These are phyloP conservation scores for Temnothorax longispinosus DNA, from an alignment of 1,140 invertebrate genomes.

Conservation along the genomic window DNA sequence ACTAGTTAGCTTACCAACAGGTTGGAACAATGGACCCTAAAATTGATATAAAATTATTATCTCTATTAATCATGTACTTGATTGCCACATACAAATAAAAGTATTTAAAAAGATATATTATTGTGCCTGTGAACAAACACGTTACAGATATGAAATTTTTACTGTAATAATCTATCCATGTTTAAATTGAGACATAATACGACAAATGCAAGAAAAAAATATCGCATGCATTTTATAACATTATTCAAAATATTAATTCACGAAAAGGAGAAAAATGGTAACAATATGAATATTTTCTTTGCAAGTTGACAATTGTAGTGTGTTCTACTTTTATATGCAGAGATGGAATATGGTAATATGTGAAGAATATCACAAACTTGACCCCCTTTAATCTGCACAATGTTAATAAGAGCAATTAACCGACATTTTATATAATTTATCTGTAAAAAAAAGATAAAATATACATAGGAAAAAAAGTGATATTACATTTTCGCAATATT, in stretches of 20 bases:
- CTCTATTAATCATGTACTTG: neutral
- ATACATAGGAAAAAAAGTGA: neutral
- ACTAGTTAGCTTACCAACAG: too few relatives aligned
- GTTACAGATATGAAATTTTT: neutral
- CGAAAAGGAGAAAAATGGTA: too few relatives aligned
- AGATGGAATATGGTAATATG: too few relatives aligned
- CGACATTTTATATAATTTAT: constrained; percentile 13
- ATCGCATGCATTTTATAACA: neutral
- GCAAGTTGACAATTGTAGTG: too few relatives aligned
- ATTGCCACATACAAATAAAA: neutral
- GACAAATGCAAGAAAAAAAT: neutral
- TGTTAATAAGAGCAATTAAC: constrained; percentile 5
- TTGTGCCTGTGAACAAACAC: neutral
- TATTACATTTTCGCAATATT: neutral
- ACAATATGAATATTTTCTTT: too few relatives aligned
- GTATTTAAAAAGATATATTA: neutral
- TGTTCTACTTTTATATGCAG: too few relatives aligned
- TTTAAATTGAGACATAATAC: neutral
- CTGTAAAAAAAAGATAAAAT: neutral
- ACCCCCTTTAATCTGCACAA: constrained; percentile 61
- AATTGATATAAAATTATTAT: neutral
- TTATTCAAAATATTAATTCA: too few relatives aligned
- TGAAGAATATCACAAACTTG: constrained; percentile 61
- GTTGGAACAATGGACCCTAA: neutral
- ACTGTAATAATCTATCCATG: neutral